phyloP scores from a whole-genome alignment of 2,888 invertebrate species.

The Philhelius pedissequus region DNA sequence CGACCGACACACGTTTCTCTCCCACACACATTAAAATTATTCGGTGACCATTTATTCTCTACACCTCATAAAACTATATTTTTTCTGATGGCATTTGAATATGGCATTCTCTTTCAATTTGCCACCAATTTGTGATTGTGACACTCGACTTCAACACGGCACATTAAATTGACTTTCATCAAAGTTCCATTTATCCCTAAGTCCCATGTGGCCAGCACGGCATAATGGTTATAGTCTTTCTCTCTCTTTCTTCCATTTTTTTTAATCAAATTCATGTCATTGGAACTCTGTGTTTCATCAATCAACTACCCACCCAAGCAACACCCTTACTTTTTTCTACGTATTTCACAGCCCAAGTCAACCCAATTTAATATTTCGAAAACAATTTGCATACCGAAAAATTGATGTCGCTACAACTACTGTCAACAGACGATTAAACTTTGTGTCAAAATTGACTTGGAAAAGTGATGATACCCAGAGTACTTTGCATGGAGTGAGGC shows the following conservation, averaged over 20 bases:
- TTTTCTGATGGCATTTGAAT: slow-evolving; percentile 20
- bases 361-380: slow-evolving; percentile 34
- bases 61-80: slow-evolving; percentile 44
- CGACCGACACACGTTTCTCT: no score
- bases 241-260: background rate
- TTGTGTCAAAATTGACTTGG: slow-evolving; percentile 64
- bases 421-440: slow-evolving; percentile 68
- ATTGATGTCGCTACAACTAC: slow-evolving; percentile 66
- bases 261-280: slow-evolving; percentile 65
- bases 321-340: no score
- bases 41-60: background rate
- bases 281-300: slow-evolving; percentile 48
- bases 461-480: slow-evolving; percentile 52
- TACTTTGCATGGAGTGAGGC: background rate
- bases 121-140: slow-evolving; percentile 38
- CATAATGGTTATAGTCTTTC: slow-evolving; percentile 17
- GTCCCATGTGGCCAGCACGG: slow-evolving; percentile 68
- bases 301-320: slow-evolving; percentile 37
- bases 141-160: slow-evolving; percentile 28
- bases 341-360: background rate
- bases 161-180: slow-evolving; percentile 4
- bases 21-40: background rate
- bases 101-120: background rate
- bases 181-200: background rate
- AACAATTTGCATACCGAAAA: slow-evolving; percentile 67